Conservation (phyloP, 2,113 vertebrate species). For the Rhagologus leucostigma region DNA sequence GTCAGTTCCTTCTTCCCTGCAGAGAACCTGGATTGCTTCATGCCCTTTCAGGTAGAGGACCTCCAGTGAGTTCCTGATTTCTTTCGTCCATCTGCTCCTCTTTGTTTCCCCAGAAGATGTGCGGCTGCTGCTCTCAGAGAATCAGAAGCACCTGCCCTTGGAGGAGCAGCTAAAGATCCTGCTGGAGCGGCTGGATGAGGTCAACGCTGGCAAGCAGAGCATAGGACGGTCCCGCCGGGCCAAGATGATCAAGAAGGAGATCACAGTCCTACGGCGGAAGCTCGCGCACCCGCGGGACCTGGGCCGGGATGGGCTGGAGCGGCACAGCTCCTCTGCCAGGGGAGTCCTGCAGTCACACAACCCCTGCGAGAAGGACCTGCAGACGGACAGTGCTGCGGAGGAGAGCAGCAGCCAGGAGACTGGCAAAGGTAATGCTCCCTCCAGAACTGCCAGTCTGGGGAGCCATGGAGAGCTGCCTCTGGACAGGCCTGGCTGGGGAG, state of each 20-base stretch:
- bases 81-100: not conserved
- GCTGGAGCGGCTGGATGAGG: slow-evolving; percentile 85
- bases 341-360: slow-evolving; percentile 75
- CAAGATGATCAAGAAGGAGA: slow-evolving; percentile 96
- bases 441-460: not conserved
- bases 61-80: not conserved
- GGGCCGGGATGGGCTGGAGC: slow-evolving; percentile 72
- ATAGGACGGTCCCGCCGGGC: slow-evolving; percentile 89
- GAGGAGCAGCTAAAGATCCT: slow-evolving; percentile 94
- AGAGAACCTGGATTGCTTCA: not conserved
- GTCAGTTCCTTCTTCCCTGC: not conserved
- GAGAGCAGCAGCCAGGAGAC: slow-evolving; percentile 99
- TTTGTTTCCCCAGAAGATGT: slow-evolving; percentile 74
- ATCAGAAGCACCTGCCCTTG: slow-evolving; percentile 85
- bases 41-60: not conserved
- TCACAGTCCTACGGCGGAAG: slow-evolving; percentile 91
- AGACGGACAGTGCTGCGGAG: slow-evolving; percentile 89
- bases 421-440: slow-evolving; percentile 77
- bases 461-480: not conserved
- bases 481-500: not conserved
- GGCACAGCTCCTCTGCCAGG: slow-evolving; percentile 70
- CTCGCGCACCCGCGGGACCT: slow-evolving; percentile 89
- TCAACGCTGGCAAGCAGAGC: slow-evolving; percentile 89
- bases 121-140: slow-evolving; percentile 83
- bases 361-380: slow-evolving; percentile 79